phyloP scores from a whole-genome alignment of 2,113 vertebrate genomes.

The Myodes glareolus region DNA sequence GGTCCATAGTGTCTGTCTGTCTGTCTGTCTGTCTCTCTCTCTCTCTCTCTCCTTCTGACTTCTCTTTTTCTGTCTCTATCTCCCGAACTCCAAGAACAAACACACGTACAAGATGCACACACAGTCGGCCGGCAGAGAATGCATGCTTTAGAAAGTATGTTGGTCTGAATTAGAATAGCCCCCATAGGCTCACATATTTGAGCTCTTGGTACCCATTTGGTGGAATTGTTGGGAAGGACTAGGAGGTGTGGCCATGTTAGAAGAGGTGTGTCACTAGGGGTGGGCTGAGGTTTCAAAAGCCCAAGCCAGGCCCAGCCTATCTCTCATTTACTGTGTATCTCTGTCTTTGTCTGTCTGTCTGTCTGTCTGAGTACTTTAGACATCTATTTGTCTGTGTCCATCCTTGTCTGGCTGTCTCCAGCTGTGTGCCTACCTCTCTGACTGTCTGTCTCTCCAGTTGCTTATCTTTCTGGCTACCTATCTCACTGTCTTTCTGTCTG shows the following conservation, averaged over 20 bases:
- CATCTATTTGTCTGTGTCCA: too few relatives aligned
- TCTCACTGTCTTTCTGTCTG: neutral
- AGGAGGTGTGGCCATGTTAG: neutral
- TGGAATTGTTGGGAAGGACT: neutral
- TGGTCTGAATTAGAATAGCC: neutral
- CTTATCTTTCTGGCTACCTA: neutral
- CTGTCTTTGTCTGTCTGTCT: neutral
- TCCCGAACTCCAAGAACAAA: neutral
- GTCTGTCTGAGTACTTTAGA: too few relatives aligned
- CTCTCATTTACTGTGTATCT: too few relatives aligned
- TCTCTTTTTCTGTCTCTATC: too few relatives aligned
- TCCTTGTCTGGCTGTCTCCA: too few relatives aligned
- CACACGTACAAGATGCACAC: too few relatives aligned
- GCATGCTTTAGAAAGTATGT: neutral
- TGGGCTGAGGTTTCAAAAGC: neutral
- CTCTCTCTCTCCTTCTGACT: neutral
- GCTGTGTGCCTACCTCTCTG: too few relatives aligned
- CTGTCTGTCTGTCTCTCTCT: too few relatives aligned
- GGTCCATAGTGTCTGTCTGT: neutral
- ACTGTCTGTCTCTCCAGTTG: too few relatives aligned
- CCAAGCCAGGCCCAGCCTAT: neutral
- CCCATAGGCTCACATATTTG: neutral
- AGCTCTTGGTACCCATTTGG: too few relatives aligned
- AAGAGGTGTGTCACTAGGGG: neutral
- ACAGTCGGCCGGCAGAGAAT: fast-evolving